Percentiles rank a stretch among this genome's conserved stretches.
These are phyloP conservation scores for Gastrophryne carolinensis DNA, from an alignment of 2,797 vertebrate genomes.

Conservation along the genomic window DNA sequence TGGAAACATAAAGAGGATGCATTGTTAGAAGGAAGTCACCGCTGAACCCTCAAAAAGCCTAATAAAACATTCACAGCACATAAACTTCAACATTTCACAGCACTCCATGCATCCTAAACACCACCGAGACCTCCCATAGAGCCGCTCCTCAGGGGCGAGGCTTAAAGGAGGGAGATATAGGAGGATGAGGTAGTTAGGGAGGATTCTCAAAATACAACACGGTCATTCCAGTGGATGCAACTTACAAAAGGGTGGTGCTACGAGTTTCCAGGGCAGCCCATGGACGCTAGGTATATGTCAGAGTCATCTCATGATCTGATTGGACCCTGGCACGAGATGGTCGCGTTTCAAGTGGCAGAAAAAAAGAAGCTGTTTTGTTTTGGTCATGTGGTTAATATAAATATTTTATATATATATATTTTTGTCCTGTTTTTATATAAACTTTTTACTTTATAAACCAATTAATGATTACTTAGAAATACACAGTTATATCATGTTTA, in stretches of 20 bases:
- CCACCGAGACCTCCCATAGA: constrained; percentile 19
- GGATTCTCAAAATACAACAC: constrained; percentile 62
- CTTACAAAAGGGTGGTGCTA: constrained; percentile 77
- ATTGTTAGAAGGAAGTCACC: constrained; percentile 42
- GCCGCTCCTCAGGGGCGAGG: constrained; percentile 51
- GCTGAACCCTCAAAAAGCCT: constrained; percentile 13
- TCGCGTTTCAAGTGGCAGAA: constrained; percentile 75
- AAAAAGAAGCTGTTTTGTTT: constrained; percentile 68
- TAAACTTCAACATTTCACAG: constrained; percentile 30
- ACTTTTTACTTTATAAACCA: neutral
- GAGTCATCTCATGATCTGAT: constrained; percentile 77
- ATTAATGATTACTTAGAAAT: neutral
- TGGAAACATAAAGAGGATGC: constrained; percentile 2
- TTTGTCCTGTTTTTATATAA: neutral
- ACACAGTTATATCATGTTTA: no score
- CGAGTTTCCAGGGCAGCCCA: constrained; percentile 63
- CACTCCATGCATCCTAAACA: constrained; percentile 40
- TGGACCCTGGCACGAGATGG: constrained; percentile 70
- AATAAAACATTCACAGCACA: constrained; percentile 39
- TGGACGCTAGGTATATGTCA: constrained; percentile 78
- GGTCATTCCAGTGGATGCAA: constrained; percentile 66
- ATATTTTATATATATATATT: neutral
- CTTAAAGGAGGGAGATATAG: constrained; percentile 43
- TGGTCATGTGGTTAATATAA: constrained; percentile 36
- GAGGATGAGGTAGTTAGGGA: constrained; percentile 30